phyloP scores from a whole-genome alignment of 2,888 invertebrate genomes.

The Chaitophorus viminalis region DNA sequence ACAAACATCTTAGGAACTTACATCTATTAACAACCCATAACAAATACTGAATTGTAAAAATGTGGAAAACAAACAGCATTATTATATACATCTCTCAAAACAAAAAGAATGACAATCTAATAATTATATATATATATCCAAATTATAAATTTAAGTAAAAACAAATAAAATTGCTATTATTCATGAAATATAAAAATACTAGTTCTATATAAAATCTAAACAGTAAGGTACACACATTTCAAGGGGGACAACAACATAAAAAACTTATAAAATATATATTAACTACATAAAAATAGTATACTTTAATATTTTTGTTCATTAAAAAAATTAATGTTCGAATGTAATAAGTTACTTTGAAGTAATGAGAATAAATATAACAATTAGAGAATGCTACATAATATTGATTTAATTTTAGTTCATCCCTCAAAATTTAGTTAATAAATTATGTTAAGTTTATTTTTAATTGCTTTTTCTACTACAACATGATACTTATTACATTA shows the following conservation, averaged over 20 bases:
- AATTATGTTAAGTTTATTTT: constrained; percentile 3
- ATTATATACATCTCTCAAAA: constrained; percentile 12
- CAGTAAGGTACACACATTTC: neutral
- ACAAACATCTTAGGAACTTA: constrained; percentile 59
- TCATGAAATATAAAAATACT: constrained; percentile 15
- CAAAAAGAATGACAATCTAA: neutral
- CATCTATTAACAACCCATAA: constrained; percentile 55
- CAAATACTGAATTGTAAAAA: constrained; percentile 52
- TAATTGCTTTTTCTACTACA: neutral
- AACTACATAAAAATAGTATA: neutral
- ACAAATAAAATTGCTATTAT: neutral
- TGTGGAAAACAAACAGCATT: neutral
- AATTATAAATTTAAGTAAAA: neutral
- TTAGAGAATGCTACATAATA: neutral
- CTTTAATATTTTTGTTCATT: constrained; percentile 3
- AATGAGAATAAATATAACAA: neutral
- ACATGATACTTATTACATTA: neutral
- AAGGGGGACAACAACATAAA: neutral
- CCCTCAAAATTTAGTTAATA: neutral
- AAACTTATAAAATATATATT: constrained; percentile 6
- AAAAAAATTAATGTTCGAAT: constrained; percentile 12
- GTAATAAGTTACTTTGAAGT: neutral
- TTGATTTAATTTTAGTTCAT: neutral
- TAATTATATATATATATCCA: neutral
- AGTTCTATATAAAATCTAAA: constrained; percentile 6